Evolutionary conservation across 2,113 vertebrate genomes (phyloP), one percentile per base, ranked within the genome.

Genomic region (Brachionichthys hirsutus): DNA sequence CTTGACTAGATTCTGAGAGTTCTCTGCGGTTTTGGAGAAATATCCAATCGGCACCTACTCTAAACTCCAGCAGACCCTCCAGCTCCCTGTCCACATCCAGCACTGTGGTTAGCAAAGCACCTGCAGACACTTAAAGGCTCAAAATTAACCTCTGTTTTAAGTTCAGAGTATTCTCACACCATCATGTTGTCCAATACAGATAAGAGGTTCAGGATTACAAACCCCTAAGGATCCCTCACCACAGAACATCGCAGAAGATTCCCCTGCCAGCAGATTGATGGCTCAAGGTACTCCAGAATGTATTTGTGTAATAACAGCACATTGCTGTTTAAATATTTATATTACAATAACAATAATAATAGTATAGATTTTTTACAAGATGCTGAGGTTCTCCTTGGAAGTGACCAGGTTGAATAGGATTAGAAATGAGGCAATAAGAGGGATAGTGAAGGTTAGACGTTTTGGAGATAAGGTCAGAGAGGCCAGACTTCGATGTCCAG

Each of bases 71-170:
- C 62, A 90, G 58, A 51, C 86, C 90, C 50, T 92, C 93, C 48
- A 87, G 87, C 76, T 96, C 95, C 49, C 90, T 93, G 4, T 95
- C 94, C 54, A 98, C 96, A n/a, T 94, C 90, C 59, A 95, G 96
- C 85, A 99, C 96, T 42, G 75, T 89, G 93, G 95, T 98, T 78
- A 92, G 86, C 80, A 36, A 19, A 11, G n/a, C 41, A 24, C 36
- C 54, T 19, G 14, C n/a, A 16, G 30, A 57, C n/a, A 48, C 20
- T 47, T 30, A 30, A 19, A 68, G 10, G 18, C 45, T 20, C 9
- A 2, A 41, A 24, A 68, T 56, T 46, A 13, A 70, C 7, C 0
- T 2, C 51, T 41, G 10, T n/a, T 43, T 51, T 47, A 47, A 51
- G 42, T 62, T 1, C 62, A 68, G 54, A 61, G 16, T 2, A 44